phyloP scores from a whole-genome alignment of 2,113 vertebrate species.

The Ginglymostoma cirratum region DNA sequence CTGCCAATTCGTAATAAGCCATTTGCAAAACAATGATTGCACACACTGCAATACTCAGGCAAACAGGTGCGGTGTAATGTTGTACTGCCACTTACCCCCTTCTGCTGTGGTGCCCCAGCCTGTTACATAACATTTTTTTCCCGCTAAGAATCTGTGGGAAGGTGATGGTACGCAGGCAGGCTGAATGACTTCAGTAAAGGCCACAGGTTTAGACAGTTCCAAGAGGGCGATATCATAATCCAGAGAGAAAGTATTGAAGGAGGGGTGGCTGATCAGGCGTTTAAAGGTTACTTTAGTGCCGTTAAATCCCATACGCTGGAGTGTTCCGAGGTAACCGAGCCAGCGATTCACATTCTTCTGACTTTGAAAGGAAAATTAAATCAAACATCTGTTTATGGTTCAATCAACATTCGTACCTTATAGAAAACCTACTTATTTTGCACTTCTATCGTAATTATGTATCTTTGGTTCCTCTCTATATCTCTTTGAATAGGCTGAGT shows the following conservation, averaged over 20 bases:
- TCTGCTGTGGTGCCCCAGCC: conserved; percentile 82
- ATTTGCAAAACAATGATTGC: not conserved
- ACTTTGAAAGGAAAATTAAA: conserved; percentile 37
- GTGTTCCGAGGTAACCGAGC: conserved; percentile 78
- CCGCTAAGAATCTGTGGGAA: conserved; percentile 61
- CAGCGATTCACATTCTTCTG: conserved; percentile 52
- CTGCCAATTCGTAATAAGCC: not conserved
- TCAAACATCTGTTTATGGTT: conserved; percentile 2
- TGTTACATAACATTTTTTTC: conserved; percentile 74
- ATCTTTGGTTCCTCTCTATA: not conserved
- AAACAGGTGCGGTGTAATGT: not conserved
- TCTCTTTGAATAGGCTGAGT: not conserved
- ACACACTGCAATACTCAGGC: not conserved
- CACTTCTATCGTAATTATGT: not conserved
- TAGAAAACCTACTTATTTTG: not conserved
- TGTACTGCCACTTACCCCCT: conserved; percentile 52
- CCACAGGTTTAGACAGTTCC: conserved; percentile 63
- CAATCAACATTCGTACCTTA: not conserved
- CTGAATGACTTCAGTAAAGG: conserved; percentile 66
- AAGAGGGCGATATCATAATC: conserved; percentile 82
- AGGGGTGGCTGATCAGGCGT: conserved; percentile 73
- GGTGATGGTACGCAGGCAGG: conserved; percentile 76
- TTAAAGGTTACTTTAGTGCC: conserved; percentile 71
- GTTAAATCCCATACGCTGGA: conserved; percentile 62
- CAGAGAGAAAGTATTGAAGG: conserved; percentile 78